phyloP scores from a whole-genome alignment of 2,888 invertebrate genomes.

The Drosophila kanekoi region DNA sequence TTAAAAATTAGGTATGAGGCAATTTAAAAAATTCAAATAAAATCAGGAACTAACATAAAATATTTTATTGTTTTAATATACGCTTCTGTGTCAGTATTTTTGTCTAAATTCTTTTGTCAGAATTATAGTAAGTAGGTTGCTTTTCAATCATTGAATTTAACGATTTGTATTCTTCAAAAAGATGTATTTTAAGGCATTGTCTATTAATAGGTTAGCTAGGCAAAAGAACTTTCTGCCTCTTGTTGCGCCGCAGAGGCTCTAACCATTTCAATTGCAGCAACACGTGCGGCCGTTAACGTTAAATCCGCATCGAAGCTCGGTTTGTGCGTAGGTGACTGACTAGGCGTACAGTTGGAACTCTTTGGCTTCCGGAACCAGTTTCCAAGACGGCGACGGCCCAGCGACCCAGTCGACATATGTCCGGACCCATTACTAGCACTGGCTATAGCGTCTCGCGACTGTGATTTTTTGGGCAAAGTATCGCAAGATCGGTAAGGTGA shows the following conservation, averaged over 20 bases:
- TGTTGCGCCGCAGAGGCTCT: constrained; percentile 54
- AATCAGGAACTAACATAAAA: constrained; percentile 25
- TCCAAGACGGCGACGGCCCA: constrained; percentile 84
- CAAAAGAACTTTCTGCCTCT: constrained; percentile 48
- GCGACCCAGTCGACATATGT: constrained; percentile 79
- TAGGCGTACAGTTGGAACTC: constrained; percentile 84
- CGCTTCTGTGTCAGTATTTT: constrained; percentile 29
- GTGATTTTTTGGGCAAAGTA: constrained; percentile 84
- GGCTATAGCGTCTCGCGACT: constrained; percentile 64
- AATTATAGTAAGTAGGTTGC: constrained; percentile 41
- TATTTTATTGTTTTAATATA: constrained; percentile 29
- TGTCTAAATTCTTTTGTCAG: constrained; percentile 40
- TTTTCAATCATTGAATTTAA: constrained; percentile 10
- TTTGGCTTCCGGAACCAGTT: constrained; percentile 85
- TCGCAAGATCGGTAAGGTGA: constrained; percentile 81
- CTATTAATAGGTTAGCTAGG: constrained; percentile 34
- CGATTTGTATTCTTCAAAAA: constrained; percentile 11
- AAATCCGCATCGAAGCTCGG: constrained; percentile 71
- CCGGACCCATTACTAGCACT: constrained; percentile 35
- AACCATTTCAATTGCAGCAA: constrained; percentile 65
- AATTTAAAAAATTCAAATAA: constrained; percentile 9
- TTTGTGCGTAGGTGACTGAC: constrained; percentile 85
- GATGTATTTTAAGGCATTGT: constrained; percentile 4
- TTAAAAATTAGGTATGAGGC: constrained; percentile 6
- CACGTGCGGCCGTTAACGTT: constrained; percentile 68